phyloP scores from a whole-genome alignment of 2,888 invertebrate species.

The Pristionchus arcanus region DNA sequence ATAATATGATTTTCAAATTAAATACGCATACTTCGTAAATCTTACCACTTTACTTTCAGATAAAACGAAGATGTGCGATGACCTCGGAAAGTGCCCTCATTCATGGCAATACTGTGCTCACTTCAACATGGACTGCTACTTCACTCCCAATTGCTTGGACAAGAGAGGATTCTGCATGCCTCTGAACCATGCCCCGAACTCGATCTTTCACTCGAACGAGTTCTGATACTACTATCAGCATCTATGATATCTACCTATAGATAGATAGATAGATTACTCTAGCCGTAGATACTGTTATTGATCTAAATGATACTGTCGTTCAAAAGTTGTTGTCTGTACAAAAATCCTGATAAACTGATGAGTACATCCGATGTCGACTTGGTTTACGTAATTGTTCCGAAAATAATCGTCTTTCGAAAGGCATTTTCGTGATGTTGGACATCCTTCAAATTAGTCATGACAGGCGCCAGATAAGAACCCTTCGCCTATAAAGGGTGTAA shows the following conservation, averaged over 20 bases:
- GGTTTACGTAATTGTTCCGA: background rate
- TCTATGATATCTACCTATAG: background rate
- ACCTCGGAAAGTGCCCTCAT: background rate
- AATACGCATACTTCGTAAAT: no score
- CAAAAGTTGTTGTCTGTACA: background rate
- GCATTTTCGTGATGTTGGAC: background rate
- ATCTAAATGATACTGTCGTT: background rate
- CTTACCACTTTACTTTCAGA: background rate
- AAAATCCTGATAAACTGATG: background rate
- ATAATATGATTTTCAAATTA: no score
- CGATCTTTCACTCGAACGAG: background rate
- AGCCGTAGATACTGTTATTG: background rate
- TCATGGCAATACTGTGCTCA: background rate
- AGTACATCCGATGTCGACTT: background rate
- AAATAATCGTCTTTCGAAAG: background rate
- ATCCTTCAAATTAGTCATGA: background rate
- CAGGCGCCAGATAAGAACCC: background rate
- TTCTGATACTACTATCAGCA: background rate
- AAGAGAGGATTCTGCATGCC: conserved; percentile 8
- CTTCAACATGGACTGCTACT: background rate
- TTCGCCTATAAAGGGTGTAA: background rate
- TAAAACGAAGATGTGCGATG: background rate
- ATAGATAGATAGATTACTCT: background rate
- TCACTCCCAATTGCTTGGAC: background rate
- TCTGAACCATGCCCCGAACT: background rate